Percentiles rank a stretch among this genome's conserved stretches.
phyloP scores from a whole-genome alignment of 2,797 vertebrate genomes.

The Thunnus albacares region DNA sequence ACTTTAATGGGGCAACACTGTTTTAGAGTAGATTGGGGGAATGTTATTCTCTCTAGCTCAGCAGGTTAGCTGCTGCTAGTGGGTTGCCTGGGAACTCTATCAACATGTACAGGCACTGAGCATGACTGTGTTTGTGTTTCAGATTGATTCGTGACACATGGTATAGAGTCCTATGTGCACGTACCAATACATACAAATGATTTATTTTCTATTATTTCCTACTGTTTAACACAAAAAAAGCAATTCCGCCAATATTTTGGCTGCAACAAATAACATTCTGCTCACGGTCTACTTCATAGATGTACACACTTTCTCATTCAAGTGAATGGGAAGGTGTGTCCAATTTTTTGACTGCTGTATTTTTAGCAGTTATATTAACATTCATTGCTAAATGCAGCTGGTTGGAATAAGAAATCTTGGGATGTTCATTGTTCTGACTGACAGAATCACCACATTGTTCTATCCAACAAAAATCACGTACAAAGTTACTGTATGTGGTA shows the following conservation, averaged over 20 bases:
- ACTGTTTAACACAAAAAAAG: not conserved
- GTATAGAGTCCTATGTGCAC: not conserved
- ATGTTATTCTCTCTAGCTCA: constrained; percentile 61
- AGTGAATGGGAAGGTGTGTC: no score
- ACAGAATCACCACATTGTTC: not conserved
- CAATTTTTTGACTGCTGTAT: no score
- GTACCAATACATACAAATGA: not conserved
- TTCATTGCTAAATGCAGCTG: not conserved
- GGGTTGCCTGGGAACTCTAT: constrained; percentile 53
- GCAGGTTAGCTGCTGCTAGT: constrained; percentile 63
- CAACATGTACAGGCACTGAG: constrained; percentile 34
- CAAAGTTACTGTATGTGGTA: not conserved
- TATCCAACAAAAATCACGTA: not conserved
- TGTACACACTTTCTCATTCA: no score
- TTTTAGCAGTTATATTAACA: not conserved
- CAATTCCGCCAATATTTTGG: not conserved
- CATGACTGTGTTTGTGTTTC: constrained; percentile 35
- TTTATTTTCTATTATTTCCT: constrained; percentile 4
- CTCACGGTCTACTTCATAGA: not conserved
- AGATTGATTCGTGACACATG: constrained; percentile 34
- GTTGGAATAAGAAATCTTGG: not conserved
- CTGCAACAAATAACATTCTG: not conserved
- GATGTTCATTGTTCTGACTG: not conserved
- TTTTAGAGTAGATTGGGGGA: constrained; percentile 41
- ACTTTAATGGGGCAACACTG: constrained; percentile 51